Percentiles rank a stretch among this genome's conserved stretches.
phyloP scores from a whole-genome alignment of 2,113 vertebrate species.

The Parus major region DNA sequence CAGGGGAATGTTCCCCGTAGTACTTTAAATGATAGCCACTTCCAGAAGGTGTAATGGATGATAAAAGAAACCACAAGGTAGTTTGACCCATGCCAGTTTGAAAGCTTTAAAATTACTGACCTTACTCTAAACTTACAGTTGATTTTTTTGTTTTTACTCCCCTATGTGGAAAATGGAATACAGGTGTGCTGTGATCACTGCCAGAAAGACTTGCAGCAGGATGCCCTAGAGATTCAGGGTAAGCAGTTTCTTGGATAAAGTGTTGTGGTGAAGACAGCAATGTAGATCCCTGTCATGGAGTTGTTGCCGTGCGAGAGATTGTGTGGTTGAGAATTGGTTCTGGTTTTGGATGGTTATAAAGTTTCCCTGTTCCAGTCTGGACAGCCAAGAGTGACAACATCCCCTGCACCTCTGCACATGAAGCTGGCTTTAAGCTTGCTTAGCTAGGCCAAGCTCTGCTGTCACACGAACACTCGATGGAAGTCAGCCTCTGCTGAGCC shows the following conservation, averaged over 20 bases:
- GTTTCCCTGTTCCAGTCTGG: background rate
- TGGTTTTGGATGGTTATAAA: background rate
- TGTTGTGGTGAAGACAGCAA: background rate
- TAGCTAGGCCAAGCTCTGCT: background rate
- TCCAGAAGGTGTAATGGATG: constrained; percentile 7
- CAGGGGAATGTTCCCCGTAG: background rate
- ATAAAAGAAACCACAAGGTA: background rate
- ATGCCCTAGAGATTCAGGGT: background rate
- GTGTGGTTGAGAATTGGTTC: background rate
- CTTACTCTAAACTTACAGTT: background rate
- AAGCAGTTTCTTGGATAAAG: background rate
- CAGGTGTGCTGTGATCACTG: background rate
- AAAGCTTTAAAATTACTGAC: constrained; percentile 39
- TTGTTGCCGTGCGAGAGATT: background rate
- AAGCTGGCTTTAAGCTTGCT: background rate
- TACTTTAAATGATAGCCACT: constrained; percentile 14
- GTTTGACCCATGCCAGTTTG: constrained; percentile 29
- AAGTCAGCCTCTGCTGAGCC: background rate
- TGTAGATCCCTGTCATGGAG: background rate
- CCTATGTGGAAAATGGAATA: background rate
- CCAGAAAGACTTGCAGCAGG: background rate
- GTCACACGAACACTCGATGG: background rate
- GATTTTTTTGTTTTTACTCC: background rate
- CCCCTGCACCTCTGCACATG: background rate
- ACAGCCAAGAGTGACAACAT: background rate